Evolutionary conservation across 2,888 invertebrate species (phyloP), one percentile per base, ranked within the genome.

Genomic region (Diaphora mendica): DNA sequence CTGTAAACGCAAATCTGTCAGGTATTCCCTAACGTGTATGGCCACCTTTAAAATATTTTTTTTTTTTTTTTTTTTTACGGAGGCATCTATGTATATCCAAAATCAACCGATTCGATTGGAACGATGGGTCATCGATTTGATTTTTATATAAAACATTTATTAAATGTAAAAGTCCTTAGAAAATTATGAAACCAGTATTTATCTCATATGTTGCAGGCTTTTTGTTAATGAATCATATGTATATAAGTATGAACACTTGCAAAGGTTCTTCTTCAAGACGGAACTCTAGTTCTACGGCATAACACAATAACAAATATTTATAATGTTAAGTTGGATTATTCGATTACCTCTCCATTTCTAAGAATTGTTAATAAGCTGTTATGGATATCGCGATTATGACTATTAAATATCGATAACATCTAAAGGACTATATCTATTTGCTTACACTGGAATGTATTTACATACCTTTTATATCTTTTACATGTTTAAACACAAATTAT

Each of bases 321-420:
- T 77, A 77, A 79, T 73, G 70, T 77, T 74, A 75, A 79, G 71
- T 81, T 74, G 72, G 85, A 62, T 62, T 62, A 62, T 62, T 62
- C 30, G 83, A 85, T 85, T 85, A 85, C 75, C 71, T 81, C 79
- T 73, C 48, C n/a, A 71, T 81, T 83, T 83, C 83, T 85, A 72
- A 75, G 83, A 83, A 83, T 78, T 55, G 9, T 76, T 64, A 79
- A 76, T 83, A 83, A 85, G 85, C 83, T 83, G 85, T 73, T 20
- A 71, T 33, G 79, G 65, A 79, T 83, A 83, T 85, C 85, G 85
- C 83, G 83, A 83, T 83, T 83, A 76, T 68, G 68, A 83, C 77
- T 81, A 73, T 72, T 83, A 78, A 81, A 85, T 83, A 78, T 78
- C 70, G 83, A 83, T 83, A 83, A 83, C 77, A 80, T 71, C 39